Evolutionary conservation across 2,888 invertebrate species (phyloP).

Genomic region (Gortyna flavago): DNA sequence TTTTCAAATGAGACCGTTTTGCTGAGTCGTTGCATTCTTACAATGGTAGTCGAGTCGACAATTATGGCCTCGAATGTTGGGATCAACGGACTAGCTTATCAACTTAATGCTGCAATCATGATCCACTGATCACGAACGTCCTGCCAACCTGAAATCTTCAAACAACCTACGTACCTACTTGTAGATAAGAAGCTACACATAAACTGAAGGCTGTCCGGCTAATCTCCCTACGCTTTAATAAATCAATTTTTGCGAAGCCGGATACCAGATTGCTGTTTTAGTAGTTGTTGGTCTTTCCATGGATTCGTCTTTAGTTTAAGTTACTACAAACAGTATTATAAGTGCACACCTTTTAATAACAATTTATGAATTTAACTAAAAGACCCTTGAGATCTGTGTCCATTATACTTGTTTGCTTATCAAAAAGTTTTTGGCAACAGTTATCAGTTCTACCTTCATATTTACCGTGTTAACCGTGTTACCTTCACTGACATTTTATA

Average conservation of each 20-base stretch:
- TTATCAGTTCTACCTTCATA: background rate
- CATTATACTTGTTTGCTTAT: background rate
- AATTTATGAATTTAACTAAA: no score
- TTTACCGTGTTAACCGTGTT: no score
- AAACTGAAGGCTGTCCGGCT: no score
- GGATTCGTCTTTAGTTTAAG: no score
- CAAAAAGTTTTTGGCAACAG: background rate
- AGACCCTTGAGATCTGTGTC: background rate
- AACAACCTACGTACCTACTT: background rate
- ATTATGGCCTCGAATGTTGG: constrained; percentile 46
- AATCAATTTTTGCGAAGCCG: no score
- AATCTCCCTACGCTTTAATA: no score
- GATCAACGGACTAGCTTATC: constrained; percentile 25
- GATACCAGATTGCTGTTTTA: no score
- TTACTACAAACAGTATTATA: no score
- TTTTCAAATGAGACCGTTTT: constrained; percentile 76
- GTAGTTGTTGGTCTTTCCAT: no score
- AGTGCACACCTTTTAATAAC: no score
- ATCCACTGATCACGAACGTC: background rate
- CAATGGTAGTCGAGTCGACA: constrained; percentile 61
- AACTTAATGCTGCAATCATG: background rate
- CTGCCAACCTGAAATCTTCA: background rate
- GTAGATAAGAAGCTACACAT: no score
- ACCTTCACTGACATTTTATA: no score
- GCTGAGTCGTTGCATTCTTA: constrained; percentile 65